Base-by-base conservation (phyloP, 2,113 vertebrate species). In the Meriones unguiculatus region DNA sequence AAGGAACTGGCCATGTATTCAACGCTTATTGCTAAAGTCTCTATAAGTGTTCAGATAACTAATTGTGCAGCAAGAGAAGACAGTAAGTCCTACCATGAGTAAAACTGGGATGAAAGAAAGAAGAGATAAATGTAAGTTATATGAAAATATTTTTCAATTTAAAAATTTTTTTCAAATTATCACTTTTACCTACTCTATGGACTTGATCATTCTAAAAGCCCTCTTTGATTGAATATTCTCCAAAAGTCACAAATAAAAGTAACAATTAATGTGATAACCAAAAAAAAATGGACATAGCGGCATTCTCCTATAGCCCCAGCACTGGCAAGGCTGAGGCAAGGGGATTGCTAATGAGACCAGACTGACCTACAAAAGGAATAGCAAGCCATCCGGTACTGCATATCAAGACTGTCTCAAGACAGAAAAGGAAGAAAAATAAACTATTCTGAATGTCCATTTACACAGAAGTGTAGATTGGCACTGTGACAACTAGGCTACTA, bases 101-200 rank as follows among this genome's bases (percentile, higher is more conserved):
- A 95, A 52, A 32, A 12, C 41, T 95, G 22, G 4, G 10, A 28
- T 84, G 13, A 41, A 41, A 65, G 30, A 93, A 35, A 89, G 28
- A 95, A 93, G 24, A 13, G 0, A 32, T 4, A 46, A 46, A 46
- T 46, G 5, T 72, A 76, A 87, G 41, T 85, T 69, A 69, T 65
- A 81, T 14, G 41, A 93, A 50, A 90, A 70, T 76, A 86, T 78
- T 96, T 82, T 46, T 2, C 94, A 94, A 78, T 95, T 92, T 70
- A 50, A 24, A 94, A 93, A n/a, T 46, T 78, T 92, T 91, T 96
- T 70, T 65, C 76, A 59, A 97, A 88, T 92, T 81, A 72, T 57
- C 90, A 85, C 11, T 96, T 95, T 81, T 28, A 93, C 50, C 86
- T 95, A 90, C 8, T 46, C 24, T 32, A 65, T 10, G 10, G 54